phyloP scores from a whole-genome alignment of 1,140 invertebrate species.

The Polypedilum pembai region DNA sequence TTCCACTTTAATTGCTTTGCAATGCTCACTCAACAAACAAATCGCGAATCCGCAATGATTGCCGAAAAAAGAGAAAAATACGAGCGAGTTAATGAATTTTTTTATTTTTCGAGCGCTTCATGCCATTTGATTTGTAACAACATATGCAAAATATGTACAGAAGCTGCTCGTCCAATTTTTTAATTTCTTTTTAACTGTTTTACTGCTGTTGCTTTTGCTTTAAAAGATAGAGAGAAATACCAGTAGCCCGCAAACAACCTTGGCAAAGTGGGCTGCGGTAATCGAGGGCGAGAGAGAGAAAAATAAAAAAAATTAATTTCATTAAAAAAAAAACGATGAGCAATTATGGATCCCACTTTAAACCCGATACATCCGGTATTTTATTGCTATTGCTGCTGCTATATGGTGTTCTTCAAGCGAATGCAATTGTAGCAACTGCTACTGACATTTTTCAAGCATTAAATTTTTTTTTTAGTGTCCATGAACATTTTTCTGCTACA shows the following conservation, averaged over 20 bases:
- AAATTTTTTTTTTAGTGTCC: not conserved
- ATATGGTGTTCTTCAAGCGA: not conserved
- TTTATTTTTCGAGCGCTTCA: not conserved
- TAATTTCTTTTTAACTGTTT: slow-evolving; percentile 7
- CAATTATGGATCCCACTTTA: slow-evolving; percentile 20
- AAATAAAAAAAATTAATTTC: slow-evolving; percentile 1
- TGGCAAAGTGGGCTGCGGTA: not conserved
- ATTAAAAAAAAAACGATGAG: not conserved
- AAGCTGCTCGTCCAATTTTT: slow-evolving; percentile 5
- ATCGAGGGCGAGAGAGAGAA: not conserved
- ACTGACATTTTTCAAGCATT: not conserved
- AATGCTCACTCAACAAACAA: not conserved
- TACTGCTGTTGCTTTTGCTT: not conserved
- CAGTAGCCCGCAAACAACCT: slow-evolving; percentile 9
- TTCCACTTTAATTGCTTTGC: slow-evolving; percentile 21
- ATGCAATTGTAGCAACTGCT: too few species aligned
- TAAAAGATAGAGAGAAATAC: not conserved
- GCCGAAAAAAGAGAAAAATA: not conserved
- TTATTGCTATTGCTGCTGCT: not conserved
- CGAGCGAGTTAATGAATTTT: not conserved
- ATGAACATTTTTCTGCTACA: too few species aligned
- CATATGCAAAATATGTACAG: slow-evolving; percentile 12
- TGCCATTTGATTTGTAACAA: not conserved
- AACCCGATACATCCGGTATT: slow-evolving; percentile 22
- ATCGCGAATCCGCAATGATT: not conserved